phyloP scores from a whole-genome alignment of 2,797 vertebrate genomes.

The Eupleurogrammus muticus region DNA sequence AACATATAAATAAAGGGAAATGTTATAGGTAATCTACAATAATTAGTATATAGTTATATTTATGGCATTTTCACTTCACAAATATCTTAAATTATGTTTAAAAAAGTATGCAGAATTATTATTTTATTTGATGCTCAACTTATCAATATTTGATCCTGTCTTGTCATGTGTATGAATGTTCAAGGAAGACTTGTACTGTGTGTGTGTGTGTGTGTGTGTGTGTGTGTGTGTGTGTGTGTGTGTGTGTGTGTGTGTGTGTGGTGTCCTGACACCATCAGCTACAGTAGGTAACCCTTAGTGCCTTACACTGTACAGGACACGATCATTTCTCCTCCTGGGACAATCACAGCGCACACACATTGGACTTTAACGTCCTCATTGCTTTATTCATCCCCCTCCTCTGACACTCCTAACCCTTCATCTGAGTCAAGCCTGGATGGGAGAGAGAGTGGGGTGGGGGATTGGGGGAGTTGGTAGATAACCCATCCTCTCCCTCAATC shows the following conservation, averaged over 20 bases:
- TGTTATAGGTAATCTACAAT: too few relatives aligned
- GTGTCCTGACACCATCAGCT: slow-evolving; percentile 67
- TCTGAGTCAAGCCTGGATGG: slow-evolving; percentile 16
- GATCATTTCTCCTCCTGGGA: slow-evolving; percentile 45
- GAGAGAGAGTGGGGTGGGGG: not conserved
- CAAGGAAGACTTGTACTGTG: not conserved
- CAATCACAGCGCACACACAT: slow-evolving; percentile 24
- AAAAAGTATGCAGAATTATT: too few relatives aligned
- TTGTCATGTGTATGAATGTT: not conserved
- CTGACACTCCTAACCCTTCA: slow-evolving; percentile 7
- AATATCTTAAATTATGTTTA: not conserved
- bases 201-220: not conserved
- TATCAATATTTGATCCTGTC: not conserved
- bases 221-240: slow-evolving; percentile 8
- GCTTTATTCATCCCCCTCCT: not conserved
- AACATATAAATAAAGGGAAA: not conserved
- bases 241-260: slow-evolving; percentile 4
- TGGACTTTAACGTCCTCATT: slow-evolving; percentile 21
- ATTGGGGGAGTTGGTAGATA: not conserved
- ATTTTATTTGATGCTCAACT: not conserved
- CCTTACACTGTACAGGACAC: slow-evolving; percentile 78
- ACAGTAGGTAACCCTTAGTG: slow-evolving; percentile 79
- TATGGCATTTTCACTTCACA: not conserved
- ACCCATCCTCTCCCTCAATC: slow-evolving; percentile 39
- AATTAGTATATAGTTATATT: too few relatives aligned